Percentiles rank a stretch among this genome's conserved stretches.
Evolutionary conservation across 2,888 invertebrate species (phyloP).

Genomic region (Drosophila ochracea): DNA sequence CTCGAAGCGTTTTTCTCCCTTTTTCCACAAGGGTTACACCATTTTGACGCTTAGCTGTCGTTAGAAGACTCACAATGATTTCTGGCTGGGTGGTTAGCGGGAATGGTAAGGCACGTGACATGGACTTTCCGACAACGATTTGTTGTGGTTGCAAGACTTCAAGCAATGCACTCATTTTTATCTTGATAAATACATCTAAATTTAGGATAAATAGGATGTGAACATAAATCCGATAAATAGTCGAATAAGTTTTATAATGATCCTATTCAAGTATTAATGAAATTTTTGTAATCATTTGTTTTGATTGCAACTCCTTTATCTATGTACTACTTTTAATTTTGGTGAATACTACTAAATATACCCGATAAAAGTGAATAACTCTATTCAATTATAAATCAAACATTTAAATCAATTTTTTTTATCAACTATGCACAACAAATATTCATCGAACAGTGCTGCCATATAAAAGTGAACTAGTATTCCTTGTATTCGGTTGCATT

Average conservation of each 20-base stretch:
- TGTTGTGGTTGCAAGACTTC: slow-evolving; percentile 22
- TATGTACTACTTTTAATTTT: neutral
- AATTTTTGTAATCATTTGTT: neutral
- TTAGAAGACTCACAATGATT: slow-evolving; percentile 17
- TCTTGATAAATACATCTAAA: neutral
- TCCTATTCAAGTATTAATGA: neutral
- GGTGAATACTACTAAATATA: neutral
- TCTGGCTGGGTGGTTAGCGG: neutral
- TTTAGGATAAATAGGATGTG: too few species aligned
- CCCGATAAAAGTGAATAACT: neutral
- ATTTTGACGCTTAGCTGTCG: slow-evolving; percentile 78
- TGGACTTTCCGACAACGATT: slow-evolving; percentile 29
- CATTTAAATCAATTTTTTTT: neutral
- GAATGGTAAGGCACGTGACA: neutral
- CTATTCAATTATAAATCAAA: neutral
- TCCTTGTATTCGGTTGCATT: neutral
- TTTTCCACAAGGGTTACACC: slow-evolving; percentile 33
- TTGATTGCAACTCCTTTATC: neutral
- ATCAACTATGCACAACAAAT: neutral
- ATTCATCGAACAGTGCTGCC: neutral
- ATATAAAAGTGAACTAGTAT: neutral
- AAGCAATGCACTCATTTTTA: slow-evolving; percentile 17
- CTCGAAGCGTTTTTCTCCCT: slow-evolving; percentile 37
- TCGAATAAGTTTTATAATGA: neutral
- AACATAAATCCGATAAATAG: neutral